These are phyloP conservation scores for Cettia cetti DNA, from an alignment of 2,113 vertebrate species.

Conservation along the genomic window DNA sequence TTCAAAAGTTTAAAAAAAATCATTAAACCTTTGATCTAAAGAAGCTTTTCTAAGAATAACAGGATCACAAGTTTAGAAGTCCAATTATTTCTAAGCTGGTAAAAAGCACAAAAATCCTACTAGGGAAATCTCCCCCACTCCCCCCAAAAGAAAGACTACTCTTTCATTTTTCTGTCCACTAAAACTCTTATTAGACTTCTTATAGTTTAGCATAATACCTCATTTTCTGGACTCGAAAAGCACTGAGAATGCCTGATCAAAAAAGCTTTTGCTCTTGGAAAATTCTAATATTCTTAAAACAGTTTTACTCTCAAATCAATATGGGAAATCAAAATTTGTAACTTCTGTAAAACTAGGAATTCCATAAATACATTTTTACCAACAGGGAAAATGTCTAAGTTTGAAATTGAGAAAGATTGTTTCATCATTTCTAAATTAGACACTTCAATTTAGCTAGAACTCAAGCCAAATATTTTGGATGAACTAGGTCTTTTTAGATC, in stretches of 20 bases:
- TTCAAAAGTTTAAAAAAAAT: background rate
- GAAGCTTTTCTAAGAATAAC: background rate
- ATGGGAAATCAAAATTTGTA: background rate
- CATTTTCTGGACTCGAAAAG: background rate
- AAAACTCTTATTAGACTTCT: background rate
- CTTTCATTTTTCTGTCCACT: background rate
- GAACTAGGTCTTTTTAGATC: background rate
- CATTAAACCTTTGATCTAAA: background rate
- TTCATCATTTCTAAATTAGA: background rate
- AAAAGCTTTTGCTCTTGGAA: background rate
- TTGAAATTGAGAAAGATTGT: background rate
- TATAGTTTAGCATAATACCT: background rate
- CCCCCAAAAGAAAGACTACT: background rate
- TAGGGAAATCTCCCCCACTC: background rate
- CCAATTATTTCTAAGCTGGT: background rate
- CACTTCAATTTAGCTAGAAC: background rate
- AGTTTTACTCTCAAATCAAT: background rate
- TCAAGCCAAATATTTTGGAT: background rate
- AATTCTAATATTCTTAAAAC: background rate
- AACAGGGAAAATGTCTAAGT: background rate
- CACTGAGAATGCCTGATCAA: background rate
- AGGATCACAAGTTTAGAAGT: background rate
- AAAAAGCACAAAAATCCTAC: background rate
- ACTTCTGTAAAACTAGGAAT: background rate
- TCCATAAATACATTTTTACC: background rate